Conservation (phyloP, 53 echinoderm and acorn worm genomes). For the Antedon mediterranea region DNA sequence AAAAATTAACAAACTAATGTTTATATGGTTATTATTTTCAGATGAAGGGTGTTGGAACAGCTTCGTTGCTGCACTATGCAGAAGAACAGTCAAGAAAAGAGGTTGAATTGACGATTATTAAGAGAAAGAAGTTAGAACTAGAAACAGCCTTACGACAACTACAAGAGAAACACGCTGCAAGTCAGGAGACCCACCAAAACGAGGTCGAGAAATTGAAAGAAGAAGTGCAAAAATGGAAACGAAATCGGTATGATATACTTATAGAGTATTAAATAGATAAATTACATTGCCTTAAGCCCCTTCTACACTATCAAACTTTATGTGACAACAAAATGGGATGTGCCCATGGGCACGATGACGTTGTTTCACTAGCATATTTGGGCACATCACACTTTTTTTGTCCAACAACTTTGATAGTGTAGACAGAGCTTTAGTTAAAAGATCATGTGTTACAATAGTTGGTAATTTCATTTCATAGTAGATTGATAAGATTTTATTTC, state of each 20-base stretch:
- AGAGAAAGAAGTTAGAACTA: constrained; percentile 53
- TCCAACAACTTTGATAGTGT: too few species aligned
- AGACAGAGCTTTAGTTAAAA: too few species aligned
- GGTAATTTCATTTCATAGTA: too few species aligned
- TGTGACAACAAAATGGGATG: too few species aligned
- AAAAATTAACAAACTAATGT: too few species aligned
- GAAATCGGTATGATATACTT: constrained; percentile 53
- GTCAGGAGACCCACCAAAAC: constrained; percentile 48
- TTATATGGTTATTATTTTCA: not conserved
- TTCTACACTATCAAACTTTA: too few species aligned
- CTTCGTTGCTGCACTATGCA: constrained; percentile 78
- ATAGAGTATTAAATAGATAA: not conserved
- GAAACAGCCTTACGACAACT: constrained; percentile 92
- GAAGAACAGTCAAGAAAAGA: constrained; percentile 85
- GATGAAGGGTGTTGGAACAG: constrained; percentile 6
- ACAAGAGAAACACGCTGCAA: constrained; percentile 79
- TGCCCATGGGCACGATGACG: too few species aligned
- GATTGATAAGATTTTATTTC: too few species aligned
- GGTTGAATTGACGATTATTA: constrained; percentile 56
- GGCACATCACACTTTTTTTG: too few species aligned
- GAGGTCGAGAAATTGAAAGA: constrained; percentile 61
- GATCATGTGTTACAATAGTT: not conserved
- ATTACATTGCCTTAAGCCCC: too few species aligned
- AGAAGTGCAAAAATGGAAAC: constrained; percentile 77
- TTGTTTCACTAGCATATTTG: too few species aligned